A percentile compares a stretch with the other conserved stretches of the same genome.
phyloP scores from a whole-genome alignment of 2,113 vertebrate species.

The Psittacula cyanocephala region DNA sequence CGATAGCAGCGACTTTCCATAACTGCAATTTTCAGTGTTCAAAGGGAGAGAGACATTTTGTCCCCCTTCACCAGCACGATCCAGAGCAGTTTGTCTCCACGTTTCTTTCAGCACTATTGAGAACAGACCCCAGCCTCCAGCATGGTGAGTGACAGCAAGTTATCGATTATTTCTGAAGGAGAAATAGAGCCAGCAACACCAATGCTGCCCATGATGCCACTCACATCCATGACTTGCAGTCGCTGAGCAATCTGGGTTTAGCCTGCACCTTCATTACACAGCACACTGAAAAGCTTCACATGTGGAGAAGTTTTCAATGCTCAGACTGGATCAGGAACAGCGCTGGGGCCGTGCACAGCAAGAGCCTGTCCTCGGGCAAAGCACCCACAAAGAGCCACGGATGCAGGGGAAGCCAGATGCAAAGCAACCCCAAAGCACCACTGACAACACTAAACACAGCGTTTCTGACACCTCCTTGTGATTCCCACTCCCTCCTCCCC shows the following conservation, averaged over 20 bases:
- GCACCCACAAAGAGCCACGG: neutral
- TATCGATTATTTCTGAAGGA: neutral
- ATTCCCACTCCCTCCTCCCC: conserved; percentile 28
- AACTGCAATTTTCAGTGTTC: neutral
- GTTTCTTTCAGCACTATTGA: rapidly evolving
- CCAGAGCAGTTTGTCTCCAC: neutral
- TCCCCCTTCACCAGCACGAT: neutral
- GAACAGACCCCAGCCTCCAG: rapidly evolving
- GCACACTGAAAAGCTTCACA: rapidly evolving
- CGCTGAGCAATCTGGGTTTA: neutral
- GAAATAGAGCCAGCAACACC: neutral
- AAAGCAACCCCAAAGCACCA: neutral
- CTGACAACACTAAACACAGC: neutral
- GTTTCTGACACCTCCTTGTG: conserved; percentile 8
- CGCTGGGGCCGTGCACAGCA: rapidly evolving
- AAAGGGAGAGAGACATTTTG: neutral
- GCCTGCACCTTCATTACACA: rapidly evolving
- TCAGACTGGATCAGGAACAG: rapidly evolving
- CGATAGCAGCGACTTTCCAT: neutral
- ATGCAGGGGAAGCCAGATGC: neutral
- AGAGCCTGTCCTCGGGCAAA: neutral
- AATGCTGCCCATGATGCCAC: rapidly evolving
- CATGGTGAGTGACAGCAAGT: neutral
- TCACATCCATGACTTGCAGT: rapidly evolving
- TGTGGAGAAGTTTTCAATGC: rapidly evolving